A percentile compares a stretch with the other conserved stretches of the same genome.
Evolutionary conservation across 2,113 vertebrate genomes (phyloP).

Genomic region (Brachyhypopomus gauderio): DNA sequence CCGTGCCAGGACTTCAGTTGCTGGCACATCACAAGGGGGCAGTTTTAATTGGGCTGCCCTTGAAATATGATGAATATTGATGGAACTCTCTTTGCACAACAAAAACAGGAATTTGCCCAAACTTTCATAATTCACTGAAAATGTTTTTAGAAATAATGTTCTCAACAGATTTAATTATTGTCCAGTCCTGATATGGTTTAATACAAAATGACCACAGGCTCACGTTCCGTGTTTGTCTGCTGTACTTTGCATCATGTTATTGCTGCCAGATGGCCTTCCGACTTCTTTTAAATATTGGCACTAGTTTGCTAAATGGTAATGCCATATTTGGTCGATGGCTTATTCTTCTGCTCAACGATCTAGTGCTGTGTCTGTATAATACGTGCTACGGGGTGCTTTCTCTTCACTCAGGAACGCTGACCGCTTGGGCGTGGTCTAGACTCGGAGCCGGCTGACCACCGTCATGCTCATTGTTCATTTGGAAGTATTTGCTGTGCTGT

Average conservation of each 20-base stretch:
- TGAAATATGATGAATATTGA: constrained; percentile 15
- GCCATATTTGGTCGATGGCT: too few relatives aligned
- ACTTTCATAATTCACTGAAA: neutral
- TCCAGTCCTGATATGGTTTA: neutral
- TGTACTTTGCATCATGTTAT: neutral
- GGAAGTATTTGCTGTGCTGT: neutral
- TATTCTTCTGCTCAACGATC: too few relatives aligned
- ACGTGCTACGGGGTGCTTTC: neutral
- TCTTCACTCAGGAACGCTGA: too few relatives aligned
- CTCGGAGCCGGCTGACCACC: too few relatives aligned
- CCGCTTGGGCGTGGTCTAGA: too few relatives aligned
- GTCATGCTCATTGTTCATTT: neutral
- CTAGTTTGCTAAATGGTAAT: too few relatives aligned
- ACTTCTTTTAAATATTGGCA: too few relatives aligned
- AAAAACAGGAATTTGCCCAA: neutral
- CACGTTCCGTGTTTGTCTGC: neutral
- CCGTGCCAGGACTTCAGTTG: neutral
- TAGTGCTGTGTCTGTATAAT: too few relatives aligned
- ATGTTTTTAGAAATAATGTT: neutral
- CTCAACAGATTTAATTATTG: neutral
- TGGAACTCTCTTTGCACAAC: neutral
- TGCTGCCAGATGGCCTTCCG: neutral
- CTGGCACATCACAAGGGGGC: constrained; percentile 27
- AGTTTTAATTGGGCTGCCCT: constrained; percentile 34
- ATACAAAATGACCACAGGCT: neutral